phyloP scores from a whole-genome alignment of 2,888 invertebrate species.

The Ceramica pisi region DNA sequence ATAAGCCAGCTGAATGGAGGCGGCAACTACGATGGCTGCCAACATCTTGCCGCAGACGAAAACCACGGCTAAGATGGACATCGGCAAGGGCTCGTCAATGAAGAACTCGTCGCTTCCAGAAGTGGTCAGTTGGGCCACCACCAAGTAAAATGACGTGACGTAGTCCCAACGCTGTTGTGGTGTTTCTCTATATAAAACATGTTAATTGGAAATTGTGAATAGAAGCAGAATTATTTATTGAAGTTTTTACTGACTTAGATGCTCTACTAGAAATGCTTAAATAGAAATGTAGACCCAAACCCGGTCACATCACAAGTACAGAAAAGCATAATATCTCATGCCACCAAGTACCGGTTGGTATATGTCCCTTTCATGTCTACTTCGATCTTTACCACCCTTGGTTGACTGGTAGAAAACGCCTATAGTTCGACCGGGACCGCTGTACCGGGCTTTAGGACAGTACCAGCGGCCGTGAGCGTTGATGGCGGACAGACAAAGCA shows the following conservation, averaged over 20 bases:
- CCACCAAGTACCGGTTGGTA: no score
- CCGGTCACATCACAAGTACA: slow-evolving; percentile 20
- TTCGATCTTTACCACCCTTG: no score
- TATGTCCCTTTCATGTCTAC: no score
- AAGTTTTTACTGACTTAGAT: no score
- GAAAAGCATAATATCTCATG: not conserved
- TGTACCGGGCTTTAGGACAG: no score
- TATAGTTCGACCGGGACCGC: no score
- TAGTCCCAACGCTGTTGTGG: slow-evolving; percentile 83
- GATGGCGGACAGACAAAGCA: no score
- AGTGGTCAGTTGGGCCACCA: slow-evolving; percentile 79
- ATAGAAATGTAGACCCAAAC: not conserved
- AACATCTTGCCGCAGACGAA: slow-evolving; percentile 85
- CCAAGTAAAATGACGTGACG: slow-evolving; percentile 82
- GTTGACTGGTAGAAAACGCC: no score
- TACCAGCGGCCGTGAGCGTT: no score
- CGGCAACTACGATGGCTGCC: slow-evolving; percentile 82
- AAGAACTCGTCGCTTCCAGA: slow-evolving; percentile 85
- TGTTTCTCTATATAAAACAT: slow-evolving; percentile 71
- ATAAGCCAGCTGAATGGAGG: slow-evolving; percentile 82
- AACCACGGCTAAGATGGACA: slow-evolving; percentile 77
- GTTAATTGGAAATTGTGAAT: not conserved
- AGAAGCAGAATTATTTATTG: no score
- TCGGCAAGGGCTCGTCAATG: slow-evolving; percentile 73
- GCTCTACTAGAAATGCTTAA: not conserved